These are phyloP conservation scores for Coleophora flavipennella DNA, from an alignment of 2,888 invertebrate genomes.

Conservation along the genomic window DNA sequence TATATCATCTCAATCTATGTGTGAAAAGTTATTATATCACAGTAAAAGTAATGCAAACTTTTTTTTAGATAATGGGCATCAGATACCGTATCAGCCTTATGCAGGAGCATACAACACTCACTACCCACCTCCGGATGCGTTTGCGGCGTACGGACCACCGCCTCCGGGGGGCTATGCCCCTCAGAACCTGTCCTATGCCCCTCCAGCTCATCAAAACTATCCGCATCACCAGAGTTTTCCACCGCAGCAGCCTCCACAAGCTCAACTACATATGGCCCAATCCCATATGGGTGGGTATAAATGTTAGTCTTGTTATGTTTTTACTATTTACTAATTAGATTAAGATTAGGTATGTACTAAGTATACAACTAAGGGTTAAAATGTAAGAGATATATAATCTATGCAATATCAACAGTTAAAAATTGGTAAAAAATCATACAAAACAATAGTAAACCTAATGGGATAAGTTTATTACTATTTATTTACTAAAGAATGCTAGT, in stretches of 20 bases:
- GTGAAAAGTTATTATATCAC: too few species aligned
- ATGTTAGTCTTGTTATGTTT: conserved; percentile 3
- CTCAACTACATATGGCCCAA: conserved; percentile 62
- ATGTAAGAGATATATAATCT: too few species aligned
- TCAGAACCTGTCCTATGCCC: conserved; percentile 63
- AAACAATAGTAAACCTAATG: too few species aligned
- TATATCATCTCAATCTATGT: background rate
- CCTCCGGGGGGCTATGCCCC: conserved; percentile 64
- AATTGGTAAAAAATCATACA: too few species aligned
- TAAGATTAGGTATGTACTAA: too few species aligned
- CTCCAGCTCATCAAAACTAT: conserved; percentile 67
- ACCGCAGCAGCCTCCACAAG: conserved; percentile 54
- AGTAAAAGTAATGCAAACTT: conserved; percentile 2
- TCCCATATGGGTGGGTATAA: conserved; percentile 56
- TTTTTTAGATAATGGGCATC: conserved; percentile 67
- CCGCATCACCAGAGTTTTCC: conserved; percentile 65
- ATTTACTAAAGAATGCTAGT: too few species aligned
- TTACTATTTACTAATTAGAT: background rate
- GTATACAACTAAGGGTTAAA: too few species aligned
- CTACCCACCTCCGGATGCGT: conserved; percentile 65
- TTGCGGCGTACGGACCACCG: conserved; percentile 63
- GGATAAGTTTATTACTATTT: too few species aligned
- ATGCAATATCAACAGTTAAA: too few species aligned
- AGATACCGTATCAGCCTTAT: conserved; percentile 67
- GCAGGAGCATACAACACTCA: conserved; percentile 68